Evolutionary conservation across 2,797 vertebrate genomes (phyloP), one percentile per base, ranked within the genome.

Genomic region (Characodon lateralis): DNA sequence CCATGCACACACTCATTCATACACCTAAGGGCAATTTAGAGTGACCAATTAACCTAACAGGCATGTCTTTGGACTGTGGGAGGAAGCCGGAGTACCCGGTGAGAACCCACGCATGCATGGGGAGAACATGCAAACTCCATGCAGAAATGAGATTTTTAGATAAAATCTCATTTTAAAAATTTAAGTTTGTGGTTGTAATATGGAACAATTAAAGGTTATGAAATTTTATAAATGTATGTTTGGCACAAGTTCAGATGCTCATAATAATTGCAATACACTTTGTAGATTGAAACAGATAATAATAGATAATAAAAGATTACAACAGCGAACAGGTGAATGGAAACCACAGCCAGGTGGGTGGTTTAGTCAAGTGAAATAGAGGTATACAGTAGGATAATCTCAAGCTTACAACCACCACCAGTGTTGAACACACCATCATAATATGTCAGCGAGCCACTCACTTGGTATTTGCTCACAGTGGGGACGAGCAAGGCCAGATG

Each of bases 401-500:
- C 81, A 24, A 78, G 85, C 76, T 92, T 91, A 93, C 87, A 89
- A 80, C 87, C 59, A 85, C 77, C 72, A 73, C 83, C 85, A 63
- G 84, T 88, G 92, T 85, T 88, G 89, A 92, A 88, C 82, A 81
- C 90, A 86, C 77, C 78, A 78, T 86, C 84, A 78, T 85, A 92
- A 91, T 87, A 90, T 92, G 91, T 89, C 82, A 56, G 71, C 1
- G 80, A 89, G 85, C 83, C 78, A 53, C 78, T 85, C 59, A 71
- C 22, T 74, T 82, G 82, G 85, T 89, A 84, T 89, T 88, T 80
- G 84, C 83, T 90, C 88, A 78, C 88, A 81, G 90, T 18, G 77
- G 83, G 85, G 86, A 85, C 50, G 83, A 51, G 85, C 76, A 56
- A 59, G 78, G 80, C 89, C 93, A 94, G 93, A 94, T 94, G 93